A percentile compares a stretch with the other conserved stretches of the same genome.
phyloP scores from a whole-genome alignment of 2,113 vertebrate genomes.

The Lamprotornis superbus region DNA sequence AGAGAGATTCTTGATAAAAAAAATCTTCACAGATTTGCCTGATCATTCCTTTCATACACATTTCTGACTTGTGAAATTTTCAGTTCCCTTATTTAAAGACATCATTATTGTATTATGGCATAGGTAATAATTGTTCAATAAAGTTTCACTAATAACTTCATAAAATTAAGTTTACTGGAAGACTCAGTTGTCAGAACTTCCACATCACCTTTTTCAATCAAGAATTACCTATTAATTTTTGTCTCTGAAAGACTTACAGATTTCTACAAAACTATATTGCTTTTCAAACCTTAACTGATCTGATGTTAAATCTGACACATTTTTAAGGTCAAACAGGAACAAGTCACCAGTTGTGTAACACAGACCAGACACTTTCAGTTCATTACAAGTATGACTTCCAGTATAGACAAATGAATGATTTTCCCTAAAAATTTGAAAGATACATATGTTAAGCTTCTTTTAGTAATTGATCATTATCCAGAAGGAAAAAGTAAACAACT shows the following conservation, averaged over 20 bases:
- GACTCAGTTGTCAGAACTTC: background rate
- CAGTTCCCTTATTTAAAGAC: background rate
- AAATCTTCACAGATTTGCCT: background rate
- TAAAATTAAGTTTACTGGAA: background rate
- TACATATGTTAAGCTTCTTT: background rate
- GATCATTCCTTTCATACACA: background rate
- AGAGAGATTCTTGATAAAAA: background rate
- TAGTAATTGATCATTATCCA: background rate
- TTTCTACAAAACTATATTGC: background rate
- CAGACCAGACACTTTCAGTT: background rate
- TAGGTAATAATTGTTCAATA: background rate
- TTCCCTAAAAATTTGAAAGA: background rate
- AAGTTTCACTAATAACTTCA: background rate
- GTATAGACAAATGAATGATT: background rate
- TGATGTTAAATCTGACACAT: background rate
- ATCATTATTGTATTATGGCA: fast-evolving
- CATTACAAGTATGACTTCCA: background rate
- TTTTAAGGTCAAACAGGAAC: background rate
- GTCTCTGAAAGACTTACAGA: background rate
- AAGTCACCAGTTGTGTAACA: background rate
- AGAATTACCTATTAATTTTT: background rate
- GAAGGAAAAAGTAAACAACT: background rate
- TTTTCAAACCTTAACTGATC: background rate
- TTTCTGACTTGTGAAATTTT: background rate
- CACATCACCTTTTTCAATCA: background rate